Base-by-base conservation (phyloP, 35 echinoderm and acorn worm genomes). In the Stichopus chloronotus region DNA sequence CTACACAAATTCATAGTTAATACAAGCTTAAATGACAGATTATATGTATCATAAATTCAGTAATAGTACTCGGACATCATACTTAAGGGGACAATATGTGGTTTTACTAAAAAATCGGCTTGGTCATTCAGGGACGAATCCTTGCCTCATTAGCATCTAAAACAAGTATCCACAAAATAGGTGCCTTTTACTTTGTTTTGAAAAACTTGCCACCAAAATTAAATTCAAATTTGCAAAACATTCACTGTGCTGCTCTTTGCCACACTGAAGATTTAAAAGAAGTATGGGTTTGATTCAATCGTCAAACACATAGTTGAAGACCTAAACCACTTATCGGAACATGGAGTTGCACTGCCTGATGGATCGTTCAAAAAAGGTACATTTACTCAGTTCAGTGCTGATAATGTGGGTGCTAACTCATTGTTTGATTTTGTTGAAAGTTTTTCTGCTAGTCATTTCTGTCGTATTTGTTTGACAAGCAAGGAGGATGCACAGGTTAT, bases 191-290 rank as follows among this genome's bases (percentile, higher is more conserved):
- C 55, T 93, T 93, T 86, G 81, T 93, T 43, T 69, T 93, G 1
- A 93, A 91, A 91, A 91, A 90, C 22, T n/a, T 77, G 43, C 69
- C 88, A 53, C 88, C 25, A 54, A 90, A 77, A 87, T 93, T 93
- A 14, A 94, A 94, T 94, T 94, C 88, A 8, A 91, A 20, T 56
- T 81, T 94, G 55, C 87, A 91, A 21, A 94, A 94, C 86, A 94
- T 91, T 90, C 87, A 94, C 60, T 74, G 90, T 80, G 80, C 80
- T 94, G 93, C 93, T 54, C 88, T 90, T 53, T 94, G 93, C 63
- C 63, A 94, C 88, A 94, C 88, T 83, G 93, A 94, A 24, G 93
- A 94, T 83, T 59, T 94, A 23, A 94, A 94, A 25, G n/a, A 90
- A 84, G 4, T 84, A 84, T 84, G 53, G 54, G 53, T 84, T 56